Conservation (phyloP, 2,888 invertebrate genomes). For the Erynnis tages region DNA sequence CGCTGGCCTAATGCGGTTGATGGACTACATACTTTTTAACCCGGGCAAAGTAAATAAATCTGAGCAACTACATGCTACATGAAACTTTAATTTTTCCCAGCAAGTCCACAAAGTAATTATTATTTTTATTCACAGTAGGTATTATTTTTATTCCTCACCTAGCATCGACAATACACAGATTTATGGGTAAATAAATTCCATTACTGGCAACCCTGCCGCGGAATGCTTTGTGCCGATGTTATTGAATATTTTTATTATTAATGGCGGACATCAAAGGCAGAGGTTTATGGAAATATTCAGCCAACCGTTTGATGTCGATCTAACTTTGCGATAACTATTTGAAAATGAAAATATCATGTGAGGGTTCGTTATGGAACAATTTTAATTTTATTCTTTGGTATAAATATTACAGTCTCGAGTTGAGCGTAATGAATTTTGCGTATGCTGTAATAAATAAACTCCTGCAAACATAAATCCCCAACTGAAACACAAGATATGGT, state of each 20-base stretch:
- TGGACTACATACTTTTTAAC: too few species aligned
- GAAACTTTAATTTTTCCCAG: too few species aligned
- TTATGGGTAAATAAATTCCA: conserved; percentile 25
- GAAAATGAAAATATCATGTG: conserved; percentile 42
- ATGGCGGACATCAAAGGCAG: conserved; percentile 54
- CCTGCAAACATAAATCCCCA: too few species aligned
- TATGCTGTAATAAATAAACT: too few species aligned
- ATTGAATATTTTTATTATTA: conserved; percentile 64
- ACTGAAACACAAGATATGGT: too few species aligned
- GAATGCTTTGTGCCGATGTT: conserved; percentile 54
- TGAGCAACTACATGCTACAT: too few species aligned
- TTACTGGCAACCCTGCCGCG: conserved; percentile 41
- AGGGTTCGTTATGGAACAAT: conserved; percentile 21
- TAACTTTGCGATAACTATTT: conserved; percentile 54
- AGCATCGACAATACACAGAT: conserved; percentile 4
- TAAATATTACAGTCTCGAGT: too few species aligned
- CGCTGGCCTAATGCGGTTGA: too few species aligned
- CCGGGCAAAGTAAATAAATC: too few species aligned
- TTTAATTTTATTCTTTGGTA: conserved; percentile 6
- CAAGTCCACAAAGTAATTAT: too few species aligned
- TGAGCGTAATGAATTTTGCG: neutral
- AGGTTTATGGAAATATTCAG: conserved; percentile 52
- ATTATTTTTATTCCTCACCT: neutral
- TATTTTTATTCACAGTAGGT: too few species aligned
- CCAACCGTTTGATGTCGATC: conserved; percentile 51